These are phyloP conservation scores for Anagrus nilaparvatae DNA, from an alignment of 1,140 invertebrate species.

Conservation along the genomic window DNA sequence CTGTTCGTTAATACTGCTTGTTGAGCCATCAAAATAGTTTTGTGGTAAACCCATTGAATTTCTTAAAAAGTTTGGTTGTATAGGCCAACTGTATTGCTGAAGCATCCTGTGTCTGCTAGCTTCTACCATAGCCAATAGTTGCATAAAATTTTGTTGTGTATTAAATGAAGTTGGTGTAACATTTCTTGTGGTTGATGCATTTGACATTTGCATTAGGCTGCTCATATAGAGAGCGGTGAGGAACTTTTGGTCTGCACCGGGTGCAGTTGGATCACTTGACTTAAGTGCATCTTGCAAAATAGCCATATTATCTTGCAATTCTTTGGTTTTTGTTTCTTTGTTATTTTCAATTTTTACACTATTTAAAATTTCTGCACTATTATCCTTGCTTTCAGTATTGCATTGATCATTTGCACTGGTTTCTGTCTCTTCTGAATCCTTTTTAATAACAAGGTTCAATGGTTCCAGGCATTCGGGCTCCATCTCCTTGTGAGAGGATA, in stretches of 20 bases:
- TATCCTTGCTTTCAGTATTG: not conserved
- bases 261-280: constrained; percentile 35
- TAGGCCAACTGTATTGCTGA: constrained; percentile 39
- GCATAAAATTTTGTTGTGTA: constrained; percentile 36
- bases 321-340: constrained; percentile 11
- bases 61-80: constrained; percentile 31
- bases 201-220: constrained; percentile 42
- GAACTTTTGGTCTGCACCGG: constrained; percentile 45
- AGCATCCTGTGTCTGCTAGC: constrained; percentile 42
- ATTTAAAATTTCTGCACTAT: constrained; percentile 9
- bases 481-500: constrained; percentile 34
- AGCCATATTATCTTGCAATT: constrained; percentile 30
- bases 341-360: constrained; percentile 5
- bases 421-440: constrained; percentile 21
- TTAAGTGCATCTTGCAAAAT: constrained; percentile 36
- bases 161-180: constrained; percentile 29
- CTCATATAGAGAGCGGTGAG: constrained; percentile 52
- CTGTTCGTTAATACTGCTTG: constrained; percentile 31
- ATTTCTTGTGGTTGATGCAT: constrained; percentile 29
- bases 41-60: constrained; percentile 31
- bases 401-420: constrained; percentile 7
- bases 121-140: constrained; percentile 38
- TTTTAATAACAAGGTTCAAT: constrained; percentile 41
- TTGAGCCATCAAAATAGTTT: constrained; percentile 33
- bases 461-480: constrained; percentile 41